Evolutionary conservation across 2,113 vertebrate species (phyloP).

Genomic region (Chamaetylas fuelleborni): DNA sequence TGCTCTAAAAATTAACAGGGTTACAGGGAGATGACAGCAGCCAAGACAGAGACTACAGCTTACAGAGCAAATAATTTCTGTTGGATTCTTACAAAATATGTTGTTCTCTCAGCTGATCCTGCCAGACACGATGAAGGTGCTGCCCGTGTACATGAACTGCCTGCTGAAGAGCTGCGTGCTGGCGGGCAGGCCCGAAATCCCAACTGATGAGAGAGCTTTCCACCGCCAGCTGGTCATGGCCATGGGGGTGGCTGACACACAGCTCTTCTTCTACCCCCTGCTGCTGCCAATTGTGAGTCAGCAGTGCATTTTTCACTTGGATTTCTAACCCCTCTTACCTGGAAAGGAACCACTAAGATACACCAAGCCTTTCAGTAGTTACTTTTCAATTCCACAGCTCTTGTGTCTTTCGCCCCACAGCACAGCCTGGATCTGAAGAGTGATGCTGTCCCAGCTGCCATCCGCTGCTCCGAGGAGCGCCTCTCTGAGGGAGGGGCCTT

Average conservation of each 20-base stretch:
- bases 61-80: not conserved
- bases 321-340: not conserved
- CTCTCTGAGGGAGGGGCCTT: slow-evolving; percentile 86
- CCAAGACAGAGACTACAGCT: fast-evolving
- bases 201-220: slow-evolving; percentile 83
- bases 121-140: slow-evolving; percentile 93
- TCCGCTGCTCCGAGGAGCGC: slow-evolving; percentile 90
- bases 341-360: not conserved
- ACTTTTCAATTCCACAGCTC: not conserved
- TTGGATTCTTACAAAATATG: not conserved
- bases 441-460: slow-evolving; percentile 63
- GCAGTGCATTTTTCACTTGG: fast-evolving
- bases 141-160: slow-evolving; percentile 92
- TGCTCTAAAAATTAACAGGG: not conserved
- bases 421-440: slow-evolving; percentile 81
- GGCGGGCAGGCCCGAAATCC: slow-evolving; percentile 80
- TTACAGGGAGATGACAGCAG: not conserved
- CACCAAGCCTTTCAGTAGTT: not conserved
- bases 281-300: slow-evolving; percentile 87
- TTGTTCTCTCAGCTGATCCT: slow-evolving; percentile 83
- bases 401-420: slow-evolving; percentile 35
- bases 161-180: slow-evolving; percentile 87
- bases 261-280: slow-evolving; percentile 89
- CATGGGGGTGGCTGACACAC: slow-evolving; percentile 90
- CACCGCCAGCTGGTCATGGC: slow-evolving; percentile 83